Evolutionary conservation across 2,113 vertebrate species (phyloP), one percentile per base, ranked within the genome.

Genomic region (Alethe diademata): DNA sequence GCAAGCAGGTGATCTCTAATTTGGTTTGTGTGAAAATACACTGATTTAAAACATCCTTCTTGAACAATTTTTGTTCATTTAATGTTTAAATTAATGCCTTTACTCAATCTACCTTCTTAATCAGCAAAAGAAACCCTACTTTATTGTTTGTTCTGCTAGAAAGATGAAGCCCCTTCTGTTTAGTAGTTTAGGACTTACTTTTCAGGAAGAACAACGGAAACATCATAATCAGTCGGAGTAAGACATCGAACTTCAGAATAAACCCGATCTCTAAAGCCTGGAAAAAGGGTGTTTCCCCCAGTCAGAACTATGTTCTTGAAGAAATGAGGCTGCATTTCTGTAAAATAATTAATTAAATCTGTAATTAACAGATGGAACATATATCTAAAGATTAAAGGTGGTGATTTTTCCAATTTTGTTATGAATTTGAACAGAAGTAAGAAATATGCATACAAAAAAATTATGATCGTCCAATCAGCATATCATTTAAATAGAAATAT

Each of bases 301-400:
- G 99, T 99, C 92, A 99, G 97, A 88, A 99, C 98, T 53, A 99
- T 99, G 97, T 99, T 99, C 97, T 99, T 99, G 96, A 98, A 99
- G 97, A 99, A 99, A 97, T 99, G 99, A 23, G 99, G 99, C 95
- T 99, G 99, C 99, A 99, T 99, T 96, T 99, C 99, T 99, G 96
- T 67, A 89, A 96, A 62, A 94, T 74, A 93, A 65, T 38, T 54
- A 75, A 88, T 25, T 29, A 84, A 93, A 94, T 69, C 19, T 57
- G 19, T 70, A 88, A 33, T 72, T 81, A 72, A 57, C 35, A 83
- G n/a, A 85, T 4, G 8, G 31, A 70, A 38, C 31, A 62, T 17
- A 3, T 35, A 74, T 62, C 48, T 85, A 18, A 62, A 87, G 31
- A 53, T 29, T 35, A 51, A 43, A 67, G 5, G 26, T 14, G 3